Base-by-base conservation (phyloP, 2,888 invertebrate genomes). In the Cyrtodaria siliqua region DNA sequence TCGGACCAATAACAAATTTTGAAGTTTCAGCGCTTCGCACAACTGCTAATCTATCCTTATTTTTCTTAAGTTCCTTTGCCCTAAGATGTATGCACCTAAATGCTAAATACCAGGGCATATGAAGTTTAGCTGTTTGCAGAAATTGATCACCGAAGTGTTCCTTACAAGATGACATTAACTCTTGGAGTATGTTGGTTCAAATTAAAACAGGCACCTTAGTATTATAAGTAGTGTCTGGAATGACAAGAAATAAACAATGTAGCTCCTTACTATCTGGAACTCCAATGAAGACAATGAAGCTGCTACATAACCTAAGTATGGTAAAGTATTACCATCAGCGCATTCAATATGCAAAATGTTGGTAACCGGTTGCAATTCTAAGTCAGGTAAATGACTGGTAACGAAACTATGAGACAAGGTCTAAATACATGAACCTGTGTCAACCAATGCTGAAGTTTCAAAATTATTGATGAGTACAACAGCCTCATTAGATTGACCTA, bases 151-250 rank as follows among this genome's bases (percentile, higher is more conserved):
- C 62, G 44, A 53, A 55, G 2, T 42, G 40, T 3, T 55, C 2
- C 29, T 52, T 56, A 27, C 55, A 70, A 14, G 29, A 16, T 20
- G 23, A 4, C 26, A 56, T 18, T 1, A 55, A 26, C 33, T 62
- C 62, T n/a, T 70, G 55, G 3, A 70, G 38, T 20, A 70, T 55
- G 27, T 70, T 70, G 24, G 61, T 70, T 20, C 70, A 55, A 2
- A 70, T 12, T n/a, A 70, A 12, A 9, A 62, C 23, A 3, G 70
- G 70, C 6, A 56, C 49, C 6, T 20, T 44, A 2, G 42, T n/a
- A 1, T 20, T 29, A 23, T 62, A 70, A n/a, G 55, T 6, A 20
- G 62, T 70, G 1, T 57, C 40, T 23, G 57, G 42, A 12, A 23
- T 38, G 2, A 70, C 56, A 8, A 70, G 24, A 38, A 70, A 40